Percentiles rank a stretch among this genome's conserved stretches.
phyloP scores from a whole-genome alignment of 2,113 vertebrate species.

The Cololabis saira region DNA sequence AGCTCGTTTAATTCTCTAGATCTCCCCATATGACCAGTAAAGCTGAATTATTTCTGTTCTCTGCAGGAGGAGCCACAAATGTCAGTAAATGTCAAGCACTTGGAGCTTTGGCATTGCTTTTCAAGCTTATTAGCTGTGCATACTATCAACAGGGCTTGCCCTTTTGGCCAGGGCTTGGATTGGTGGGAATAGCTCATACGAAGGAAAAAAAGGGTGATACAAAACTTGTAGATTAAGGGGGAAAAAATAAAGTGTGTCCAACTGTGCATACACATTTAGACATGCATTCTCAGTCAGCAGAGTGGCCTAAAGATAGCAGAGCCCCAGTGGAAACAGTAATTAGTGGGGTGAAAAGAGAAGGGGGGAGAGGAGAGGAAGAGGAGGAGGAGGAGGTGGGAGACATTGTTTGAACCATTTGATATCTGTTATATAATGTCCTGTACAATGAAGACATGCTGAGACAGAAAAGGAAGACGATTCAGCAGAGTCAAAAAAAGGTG shows the following conservation, averaged over 20 bases:
- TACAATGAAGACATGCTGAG: slow-evolving; percentile 61
- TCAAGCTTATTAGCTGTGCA: slow-evolving; percentile 60
- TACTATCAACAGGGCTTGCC: slow-evolving; percentile 43
- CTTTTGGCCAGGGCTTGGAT: slow-evolving; percentile 58
- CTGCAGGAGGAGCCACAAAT: slow-evolving; percentile 68
- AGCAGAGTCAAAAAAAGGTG: slow-evolving; percentile 27
- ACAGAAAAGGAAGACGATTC: slow-evolving; percentile 48
- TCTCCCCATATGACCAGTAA: slow-evolving; percentile 59
- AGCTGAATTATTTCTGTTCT: slow-evolving; percentile 64
- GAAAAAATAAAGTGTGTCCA: slow-evolving; percentile 14
- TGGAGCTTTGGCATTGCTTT: slow-evolving; percentile 61
- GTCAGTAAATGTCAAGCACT: slow-evolving; percentile 78
- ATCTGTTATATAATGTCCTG: slow-evolving; percentile 71
- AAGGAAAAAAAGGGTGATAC: slow-evolving; percentile 32
- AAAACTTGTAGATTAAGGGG: slow-evolving; percentile 1
- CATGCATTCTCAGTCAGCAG: slow-evolving; percentile 64
- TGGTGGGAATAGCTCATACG: slow-evolving; percentile 30
- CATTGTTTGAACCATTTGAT: slow-evolving; percentile 73
- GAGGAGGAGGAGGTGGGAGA: slow-evolving; percentile 39
- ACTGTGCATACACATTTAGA: slow-evolving; percentile 38
- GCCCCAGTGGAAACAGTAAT: slow-evolving; percentile 74
- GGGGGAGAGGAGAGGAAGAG: slow-evolving; percentile 5
- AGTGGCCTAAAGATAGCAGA: slow-evolving; percentile 74
- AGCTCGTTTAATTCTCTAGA: slow-evolving; percentile 48
- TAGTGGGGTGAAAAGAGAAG: slow-evolving; percentile 71